Conservation (phyloP, 2,797 vertebrate species). For the Rhyacichthys aspro region DNA sequence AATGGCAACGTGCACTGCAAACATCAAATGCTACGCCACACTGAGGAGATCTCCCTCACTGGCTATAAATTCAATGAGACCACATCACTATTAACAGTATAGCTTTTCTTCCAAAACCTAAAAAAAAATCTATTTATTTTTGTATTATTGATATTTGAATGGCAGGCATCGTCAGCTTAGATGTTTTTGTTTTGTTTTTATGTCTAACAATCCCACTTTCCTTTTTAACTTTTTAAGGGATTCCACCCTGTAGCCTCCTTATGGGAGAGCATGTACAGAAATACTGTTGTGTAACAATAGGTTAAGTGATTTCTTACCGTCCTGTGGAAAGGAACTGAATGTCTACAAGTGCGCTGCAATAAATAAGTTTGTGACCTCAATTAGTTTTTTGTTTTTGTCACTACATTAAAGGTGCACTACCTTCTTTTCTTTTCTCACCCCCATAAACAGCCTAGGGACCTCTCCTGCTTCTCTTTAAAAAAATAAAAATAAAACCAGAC, state of each 20-base stretch:
- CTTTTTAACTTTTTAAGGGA: slow-evolving; percentile 46
- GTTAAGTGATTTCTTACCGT: slow-evolving; percentile 64
- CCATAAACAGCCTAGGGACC: too few relatives aligned
- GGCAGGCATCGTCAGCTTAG: slow-evolving; percentile 39
- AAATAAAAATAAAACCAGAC: too few relatives aligned
- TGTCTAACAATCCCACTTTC: slow-evolving; percentile 36
- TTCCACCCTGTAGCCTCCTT: slow-evolving; percentile 42
- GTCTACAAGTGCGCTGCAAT: slow-evolving; percentile 76
- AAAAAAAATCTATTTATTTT: slow-evolving; percentile 71
- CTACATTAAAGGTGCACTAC: not conserved
- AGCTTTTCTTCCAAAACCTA: slow-evolving; percentile 33
- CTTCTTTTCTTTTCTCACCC: not conserved
- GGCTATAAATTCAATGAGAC: slow-evolving; percentile 19
- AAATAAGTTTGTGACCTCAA: slow-evolving; percentile 76
- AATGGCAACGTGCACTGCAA: slow-evolving; percentile 70
- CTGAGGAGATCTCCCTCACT: slow-evolving; percentile 7
- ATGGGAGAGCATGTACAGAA: slow-evolving; percentile 60
- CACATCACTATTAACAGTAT: slow-evolving; percentile 27
- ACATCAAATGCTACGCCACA: slow-evolving; percentile 30
- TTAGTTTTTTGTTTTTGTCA: slow-evolving; percentile 22
- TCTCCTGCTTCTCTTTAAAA: too few relatives aligned
- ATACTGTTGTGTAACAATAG: slow-evolving; percentile 54
- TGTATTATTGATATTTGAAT: slow-evolving; percentile 62
- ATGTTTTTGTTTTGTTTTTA: slow-evolving; percentile 34
- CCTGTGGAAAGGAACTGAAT: slow-evolving; percentile 79